These are phyloP conservation scores for Cephus rjabovi DNA, from an alignment of 2,888 invertebrate species.

Conservation along the genomic window DNA sequence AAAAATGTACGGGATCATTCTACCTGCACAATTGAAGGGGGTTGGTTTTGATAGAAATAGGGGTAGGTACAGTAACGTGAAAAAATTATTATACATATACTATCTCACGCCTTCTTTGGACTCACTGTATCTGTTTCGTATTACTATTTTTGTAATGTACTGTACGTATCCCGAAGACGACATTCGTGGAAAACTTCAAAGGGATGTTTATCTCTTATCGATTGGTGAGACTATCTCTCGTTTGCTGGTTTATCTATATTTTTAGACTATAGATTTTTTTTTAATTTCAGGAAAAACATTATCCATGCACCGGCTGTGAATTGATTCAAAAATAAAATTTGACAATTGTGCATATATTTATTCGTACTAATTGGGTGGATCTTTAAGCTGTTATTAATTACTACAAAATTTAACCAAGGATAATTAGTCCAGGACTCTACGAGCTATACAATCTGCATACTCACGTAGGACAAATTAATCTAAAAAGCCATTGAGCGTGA, in stretches of 20 bases:
- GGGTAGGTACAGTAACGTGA: neutral
- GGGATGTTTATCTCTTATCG: neutral
- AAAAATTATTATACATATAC: neutral
- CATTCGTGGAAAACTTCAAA: neutral
- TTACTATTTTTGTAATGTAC: neutral
- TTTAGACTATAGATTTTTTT: neutral
- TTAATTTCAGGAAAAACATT: neutral
- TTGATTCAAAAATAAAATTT: neutral
- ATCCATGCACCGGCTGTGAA: no score
- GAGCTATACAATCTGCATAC: neutral
- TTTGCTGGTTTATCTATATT: neutral
- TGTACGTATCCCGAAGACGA: neutral
- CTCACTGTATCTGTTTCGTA: neutral
- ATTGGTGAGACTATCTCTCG: neutral
- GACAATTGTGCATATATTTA: neutral
- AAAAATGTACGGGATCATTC: no score
- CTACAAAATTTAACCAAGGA: neutral
- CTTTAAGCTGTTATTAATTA: neutral
- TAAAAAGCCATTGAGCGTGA: slow-evolving; percentile 19
- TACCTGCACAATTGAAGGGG: neutral
- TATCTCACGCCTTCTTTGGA: no score
- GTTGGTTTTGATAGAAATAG: neutral
- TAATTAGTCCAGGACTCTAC: neutral
- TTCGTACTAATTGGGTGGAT: neutral
- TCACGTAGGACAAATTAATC: slow-evolving; percentile 17